A percentile compares a stretch with the other conserved stretches of the same genome.
Evolutionary conservation across 2,797 vertebrate genomes (phyloP).

Genomic region (Pseudopleuronectes americanus): DNA sequence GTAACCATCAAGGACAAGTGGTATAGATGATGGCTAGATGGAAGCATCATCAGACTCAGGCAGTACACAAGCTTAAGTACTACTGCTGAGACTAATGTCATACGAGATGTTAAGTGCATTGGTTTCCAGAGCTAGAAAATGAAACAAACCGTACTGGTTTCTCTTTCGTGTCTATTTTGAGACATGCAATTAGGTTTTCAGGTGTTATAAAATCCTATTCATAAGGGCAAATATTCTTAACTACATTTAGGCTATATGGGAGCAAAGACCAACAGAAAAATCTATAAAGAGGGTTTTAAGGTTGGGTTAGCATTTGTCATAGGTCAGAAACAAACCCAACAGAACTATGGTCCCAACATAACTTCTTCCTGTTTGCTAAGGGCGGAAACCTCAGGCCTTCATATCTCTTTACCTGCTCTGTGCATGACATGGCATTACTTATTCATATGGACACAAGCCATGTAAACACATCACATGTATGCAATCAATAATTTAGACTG

Average conservation of each 20-base stretch:
- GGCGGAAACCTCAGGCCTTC: conserved; percentile 9
- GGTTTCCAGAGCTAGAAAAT: too few relatives aligned
- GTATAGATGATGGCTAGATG: too few relatives aligned
- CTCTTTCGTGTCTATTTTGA: too few relatives aligned
- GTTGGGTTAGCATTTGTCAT: background rate
- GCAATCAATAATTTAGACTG: conserved; percentile 68
- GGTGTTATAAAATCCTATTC: too few relatives aligned
- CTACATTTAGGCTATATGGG: too few relatives aligned
- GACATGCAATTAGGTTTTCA: too few relatives aligned
- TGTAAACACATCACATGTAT: conserved; percentile 70
- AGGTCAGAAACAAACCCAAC: background rate
- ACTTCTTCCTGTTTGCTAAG: too few relatives aligned
- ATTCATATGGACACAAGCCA: conserved; percentile 61
- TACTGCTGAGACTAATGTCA: background rate
- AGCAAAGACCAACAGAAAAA: background rate
- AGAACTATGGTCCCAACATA: background rate
- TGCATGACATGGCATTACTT: conserved; percentile 53
- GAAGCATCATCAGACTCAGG: too few relatives aligned
- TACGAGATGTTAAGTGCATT: too few relatives aligned
- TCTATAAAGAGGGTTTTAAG: background rate
- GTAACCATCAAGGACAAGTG: too few relatives aligned
- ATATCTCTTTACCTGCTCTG: conserved; percentile 35
- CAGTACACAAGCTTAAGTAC: background rate
- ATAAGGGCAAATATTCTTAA: too few relatives aligned
- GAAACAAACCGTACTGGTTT: too few relatives aligned